Evolutionary conservation across 2,797 vertebrate species (phyloP), one percentile per base, ranked within the genome.

Genomic region (Miichthys miiuy): DNA sequence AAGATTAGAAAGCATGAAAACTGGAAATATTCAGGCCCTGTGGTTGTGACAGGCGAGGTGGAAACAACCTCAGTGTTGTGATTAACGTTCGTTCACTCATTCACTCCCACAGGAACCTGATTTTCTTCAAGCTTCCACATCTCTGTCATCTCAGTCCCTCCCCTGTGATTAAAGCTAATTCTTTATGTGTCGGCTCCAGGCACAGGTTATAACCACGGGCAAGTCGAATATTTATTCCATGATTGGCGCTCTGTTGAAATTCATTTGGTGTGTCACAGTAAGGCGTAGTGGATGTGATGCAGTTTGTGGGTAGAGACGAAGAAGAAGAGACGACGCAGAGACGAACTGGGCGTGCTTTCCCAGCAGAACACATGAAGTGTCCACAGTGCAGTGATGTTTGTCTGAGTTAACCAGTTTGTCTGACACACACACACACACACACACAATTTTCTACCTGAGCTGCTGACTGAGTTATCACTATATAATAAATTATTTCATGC

Each of bases 281-380:
- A 48, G 75, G 62, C 6, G 27, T 38, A 46, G 23, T 51, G 44
- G 34, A 38, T 38, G 34, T 38, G 34, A 38, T 34, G 34, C 34
- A 34, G 34, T 34, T 64, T 44, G 42, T 44, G 56, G 17, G 56
- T 5, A 1, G 21, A 34, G 62, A 27, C 4, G 47, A 48, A 41
- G 63, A 63, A 52, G 58, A 60, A n/a, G 60, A 63, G 52, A 65
- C 21, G 51, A 21, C 23, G 47, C 55, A 69, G 12, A 6, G n/a
- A 58, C 55, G 62, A 57, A 61, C 30, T 0, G 65, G 48, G n/a
- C 42, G 16, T 65, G 69, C 30, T 65, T 77, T 44, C 56, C 46
- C 54, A 54, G 62, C 60, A 77, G 52, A 77, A 60, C 61, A 74
- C 76, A 48, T 60, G 52, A n/a, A 7, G 68, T 81, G 46, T 38